Evolutionary conservation across 2,888 invertebrate species (phyloP), one percentile per base, ranked within the genome.

Genomic region (Ellobium chinense): DNA sequence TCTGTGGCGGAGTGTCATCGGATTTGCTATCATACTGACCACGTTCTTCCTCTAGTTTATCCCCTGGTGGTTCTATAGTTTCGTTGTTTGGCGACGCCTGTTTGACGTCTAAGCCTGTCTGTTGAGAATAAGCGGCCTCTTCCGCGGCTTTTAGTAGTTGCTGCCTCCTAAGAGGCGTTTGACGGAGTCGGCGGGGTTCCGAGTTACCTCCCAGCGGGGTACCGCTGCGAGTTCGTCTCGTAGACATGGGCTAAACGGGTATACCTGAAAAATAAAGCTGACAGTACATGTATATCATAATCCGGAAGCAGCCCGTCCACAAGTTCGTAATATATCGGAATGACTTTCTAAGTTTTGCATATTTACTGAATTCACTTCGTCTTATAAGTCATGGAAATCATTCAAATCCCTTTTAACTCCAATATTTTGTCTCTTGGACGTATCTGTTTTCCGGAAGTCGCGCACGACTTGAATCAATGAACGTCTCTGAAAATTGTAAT

Each of bases 141-240:
- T 76, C 76, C 21, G 36, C n/a, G 54, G 56, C 21, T 56, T 54
- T 66, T 5, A n/a, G 24, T n/a, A 31, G 24, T 4, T 66, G 76
- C 36, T 54, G 66, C 36, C 66, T 76, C n/a, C 76, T 76, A 36
- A 34, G 1, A 4, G 76, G 76, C 7, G 66, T 76, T 18, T 62
- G 65, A 9, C 76, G 65, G 27, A 76, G 66, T 24, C 56, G 37
- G 24, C 76, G 65, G 29, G 76, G 63, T 27, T 76, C 76, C 18
- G 54, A 65, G 34, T 29, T 63, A 5, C 69, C 62, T 27, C 54
- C 70, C 46, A 78, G 62, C 9, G 62, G 62, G 1, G 78, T 69
- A 31, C 78, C 78, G 36, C 78, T 78, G 62, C 78, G 78, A 31
- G 78, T 78, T 27, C 69, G 69, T 46, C 78, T 58, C 0, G 70